phyloP scores from a whole-genome alignment of 2,113 vertebrate genomes.

The Macrotus californicus region DNA sequence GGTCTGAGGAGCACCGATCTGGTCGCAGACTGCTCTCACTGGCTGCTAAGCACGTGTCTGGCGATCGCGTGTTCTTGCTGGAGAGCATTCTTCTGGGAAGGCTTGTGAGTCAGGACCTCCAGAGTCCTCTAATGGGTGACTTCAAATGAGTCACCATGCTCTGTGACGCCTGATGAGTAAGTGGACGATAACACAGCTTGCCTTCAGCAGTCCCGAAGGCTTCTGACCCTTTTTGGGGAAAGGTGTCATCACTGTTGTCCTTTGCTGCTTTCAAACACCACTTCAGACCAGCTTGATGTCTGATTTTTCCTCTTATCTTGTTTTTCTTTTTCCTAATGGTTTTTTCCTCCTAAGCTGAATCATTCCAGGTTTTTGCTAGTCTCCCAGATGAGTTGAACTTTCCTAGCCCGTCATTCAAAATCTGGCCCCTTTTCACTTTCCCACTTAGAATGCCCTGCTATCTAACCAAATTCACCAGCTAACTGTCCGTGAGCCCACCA shows the following conservation, averaged over 20 bases:
- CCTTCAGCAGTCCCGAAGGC: neutral
- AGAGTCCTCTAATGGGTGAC: neutral
- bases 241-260: neutral
- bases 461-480: neutral
- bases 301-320: slow-evolving; percentile 22
- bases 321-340: slow-evolving; percentile 7
- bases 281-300: neutral
- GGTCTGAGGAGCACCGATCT: neutral
- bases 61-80: neutral
- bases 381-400: slow-evolving; percentile 17
- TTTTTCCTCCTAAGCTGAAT: neutral
- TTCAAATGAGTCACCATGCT: slow-evolving; percentile 23
- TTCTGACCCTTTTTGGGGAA: neutral
- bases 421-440: neutral
- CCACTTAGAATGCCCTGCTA: neutral
- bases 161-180: neutral
- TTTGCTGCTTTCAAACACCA: neutral
- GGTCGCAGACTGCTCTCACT: neutral
- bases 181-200: neutral
- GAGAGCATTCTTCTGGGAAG: slow-evolving; percentile 46
- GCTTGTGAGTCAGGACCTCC: slow-evolving; percentile 44
- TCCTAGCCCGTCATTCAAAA: neutral
- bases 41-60: neutral
- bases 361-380: neutral
- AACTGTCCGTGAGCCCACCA: neutral